Conservation (phyloP, 1,140 invertebrate genomes). For the Ceratina calcarata region DNA sequence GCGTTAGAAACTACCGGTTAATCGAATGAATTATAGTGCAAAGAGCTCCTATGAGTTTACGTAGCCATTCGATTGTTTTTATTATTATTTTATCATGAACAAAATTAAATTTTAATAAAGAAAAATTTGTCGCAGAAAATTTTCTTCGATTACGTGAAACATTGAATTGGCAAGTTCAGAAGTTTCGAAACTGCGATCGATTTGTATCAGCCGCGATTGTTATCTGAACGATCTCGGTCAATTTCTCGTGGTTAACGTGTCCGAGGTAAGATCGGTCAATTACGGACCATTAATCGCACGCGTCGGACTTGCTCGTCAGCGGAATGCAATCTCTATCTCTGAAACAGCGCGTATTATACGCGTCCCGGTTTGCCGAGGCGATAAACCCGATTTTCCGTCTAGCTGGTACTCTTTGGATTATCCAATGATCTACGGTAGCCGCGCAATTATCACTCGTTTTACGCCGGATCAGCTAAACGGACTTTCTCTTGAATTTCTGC, state of each 20-base stretch:
- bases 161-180: slow-evolving; percentile 9
- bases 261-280: not conserved
- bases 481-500: no score
- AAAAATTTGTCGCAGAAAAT: no score
- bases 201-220: not conserved
- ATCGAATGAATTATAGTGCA: no score
- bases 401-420: no score
- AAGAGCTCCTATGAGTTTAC: no score
- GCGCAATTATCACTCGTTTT: no score
- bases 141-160: no score
- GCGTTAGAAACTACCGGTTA: not conserved
- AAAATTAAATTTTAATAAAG: no score
- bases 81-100: no score
- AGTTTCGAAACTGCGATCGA: not conserved
- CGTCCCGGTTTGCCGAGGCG: not conserved
- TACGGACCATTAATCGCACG: slow-evolving; percentile 4
- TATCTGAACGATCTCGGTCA: not conserved
- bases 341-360: not conserved
- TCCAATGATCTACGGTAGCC: no score
- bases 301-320: not conserved
- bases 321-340: not conserved
- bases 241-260: slow-evolving; percentile 15
- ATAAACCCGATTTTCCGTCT: not conserved
- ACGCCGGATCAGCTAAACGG: no score
- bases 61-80: no score